Evolutionary conservation across 2,888 invertebrate genomes (phyloP), one percentile per base, ranked within the genome.

Genomic region (Euclidia mi): DNA sequence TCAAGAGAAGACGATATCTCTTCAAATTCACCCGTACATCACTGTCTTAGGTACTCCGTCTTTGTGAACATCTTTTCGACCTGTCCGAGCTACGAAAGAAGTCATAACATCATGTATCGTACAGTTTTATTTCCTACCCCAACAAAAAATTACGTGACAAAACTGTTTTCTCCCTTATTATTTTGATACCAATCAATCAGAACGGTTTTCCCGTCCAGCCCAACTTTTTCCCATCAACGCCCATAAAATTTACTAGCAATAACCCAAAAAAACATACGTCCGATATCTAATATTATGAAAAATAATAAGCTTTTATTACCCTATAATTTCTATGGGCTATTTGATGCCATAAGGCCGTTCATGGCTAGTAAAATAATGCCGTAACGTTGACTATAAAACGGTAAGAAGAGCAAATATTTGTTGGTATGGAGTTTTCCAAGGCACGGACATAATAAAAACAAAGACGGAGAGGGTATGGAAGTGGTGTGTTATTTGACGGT

Each of bases 331-430:
- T 66, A 62, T 61, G 58, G 50, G 14, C 41, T 51, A 52, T 70
- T 50, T 57, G 56, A 60, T 50, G 40, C 42, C 41, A 42, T 53
- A 57, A 51, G 53, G 47, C 65, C 58, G 61, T 65, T 72, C 65
- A 67, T 61, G 75, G 62, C 60, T 59, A 69, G 58, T 83, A 75
- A 80, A 80, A 79, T 82, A 75, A 84, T 79, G 65, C 70, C 62
- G 65, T 82, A 81, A 83, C 77, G 69, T 66, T 34, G 32, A 45
- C 57, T 66, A 72, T 86, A 85, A 86, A 87, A 77, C 60, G 55
- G 65, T 64, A 57, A 58, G 61, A 64, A 63, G 65, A 76, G 78
- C 79, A 81, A 84, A 85, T 84, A 84, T 87, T 86, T 83, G 80
- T 76, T 73, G 73, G 71, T 78, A 71, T 60, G 48, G 56, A 71